Percentiles rank a stretch among this genome's conserved stretches.
These are phyloP conservation scores for Amiota mariae DNA, from an alignment of 2,888 invertebrate genomes.

Conservation along the genomic window DNA sequence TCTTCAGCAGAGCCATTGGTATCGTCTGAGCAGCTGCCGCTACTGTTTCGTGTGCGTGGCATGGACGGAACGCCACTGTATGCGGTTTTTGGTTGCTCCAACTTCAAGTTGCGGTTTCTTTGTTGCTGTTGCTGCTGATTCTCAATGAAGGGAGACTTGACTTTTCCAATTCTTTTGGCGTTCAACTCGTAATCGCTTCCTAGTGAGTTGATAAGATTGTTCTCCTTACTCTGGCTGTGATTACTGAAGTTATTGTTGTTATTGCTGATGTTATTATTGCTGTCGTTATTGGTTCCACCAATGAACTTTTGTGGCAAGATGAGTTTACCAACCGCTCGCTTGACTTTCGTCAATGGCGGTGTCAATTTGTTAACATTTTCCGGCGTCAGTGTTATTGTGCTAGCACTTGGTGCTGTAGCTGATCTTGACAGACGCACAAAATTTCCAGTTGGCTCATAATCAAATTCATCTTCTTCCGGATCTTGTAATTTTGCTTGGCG, in stretches of 20 bases:
- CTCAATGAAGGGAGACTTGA: slow-evolving; percentile 71
- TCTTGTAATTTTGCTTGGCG: background rate
- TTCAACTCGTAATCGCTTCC: slow-evolving; percentile 38
- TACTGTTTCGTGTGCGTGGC: slow-evolving; percentile 35
- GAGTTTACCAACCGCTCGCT: slow-evolving; percentile 62
- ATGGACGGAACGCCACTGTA: background rate
- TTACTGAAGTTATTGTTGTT: slow-evolving; percentile 30
- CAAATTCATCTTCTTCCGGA: background rate
- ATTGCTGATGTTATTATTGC: slow-evolving; percentile 32
- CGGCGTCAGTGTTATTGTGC: slow-evolving; percentile 17
- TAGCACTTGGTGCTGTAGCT: background rate
- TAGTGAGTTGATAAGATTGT: background rate
- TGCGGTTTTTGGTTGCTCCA: background rate
- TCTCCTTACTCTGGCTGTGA: slow-evolving; percentile 20
- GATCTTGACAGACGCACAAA: background rate
- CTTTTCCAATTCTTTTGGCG: slow-evolving; percentile 69
- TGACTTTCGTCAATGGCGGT: background rate
- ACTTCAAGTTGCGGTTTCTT: background rate
- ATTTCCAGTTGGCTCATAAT: background rate
- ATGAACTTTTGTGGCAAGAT: slow-evolving; percentile 67
- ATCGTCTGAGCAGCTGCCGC: slow-evolving; percentile 41
- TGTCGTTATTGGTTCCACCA: slow-evolving; percentile 48
- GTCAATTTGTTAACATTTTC: slow-evolving; percentile 7
- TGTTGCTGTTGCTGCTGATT: slow-evolving; percentile 58
- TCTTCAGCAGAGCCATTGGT: slow-evolving; percentile 59